phyloP scores from a whole-genome alignment of 2,113 vertebrate species.

The Callocephalon fimbriatum region DNA sequence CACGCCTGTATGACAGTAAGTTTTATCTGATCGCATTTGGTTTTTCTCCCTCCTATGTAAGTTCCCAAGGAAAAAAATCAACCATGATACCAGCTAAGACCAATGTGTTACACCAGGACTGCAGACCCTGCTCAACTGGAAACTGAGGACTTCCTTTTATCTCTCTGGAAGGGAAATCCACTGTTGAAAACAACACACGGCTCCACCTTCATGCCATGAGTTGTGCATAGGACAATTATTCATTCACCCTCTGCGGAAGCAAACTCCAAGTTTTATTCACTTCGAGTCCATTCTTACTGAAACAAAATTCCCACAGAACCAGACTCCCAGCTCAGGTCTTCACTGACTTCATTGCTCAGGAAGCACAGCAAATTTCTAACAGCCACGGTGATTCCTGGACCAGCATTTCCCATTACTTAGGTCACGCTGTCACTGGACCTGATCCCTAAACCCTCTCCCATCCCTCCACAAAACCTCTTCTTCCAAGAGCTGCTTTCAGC shows the following conservation, averaged over 20 bases:
- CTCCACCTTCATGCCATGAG: not conserved
- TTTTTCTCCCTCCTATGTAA: not conserved
- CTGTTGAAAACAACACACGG: not conserved
- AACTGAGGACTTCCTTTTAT: not conserved
- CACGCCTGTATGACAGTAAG: rapidly evolving
- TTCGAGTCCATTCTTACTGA: rapidly evolving
- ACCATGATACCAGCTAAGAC: not conserved
- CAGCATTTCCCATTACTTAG: not conserved
- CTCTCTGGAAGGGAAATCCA: not conserved
- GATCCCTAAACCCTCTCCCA: not conserved
- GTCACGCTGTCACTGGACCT: not conserved
- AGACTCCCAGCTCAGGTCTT: not conserved
- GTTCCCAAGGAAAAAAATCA: not conserved
- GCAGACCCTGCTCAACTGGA: not conserved
- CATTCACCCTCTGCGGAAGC: not conserved
- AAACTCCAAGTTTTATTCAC: not conserved
- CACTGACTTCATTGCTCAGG: not conserved
- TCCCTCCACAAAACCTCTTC: not conserved
- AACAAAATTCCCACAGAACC: not conserved
- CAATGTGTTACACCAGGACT: not conserved
- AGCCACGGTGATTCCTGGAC: not conserved
- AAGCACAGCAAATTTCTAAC: not conserved
- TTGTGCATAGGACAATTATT: rapidly evolving
- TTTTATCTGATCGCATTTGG: not conserved
- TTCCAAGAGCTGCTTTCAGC: not conserved